Evolutionary conservation across 2,113 vertebrate species (phyloP).

Genomic region (Cyanoramphus novaezelandiae): DNA sequence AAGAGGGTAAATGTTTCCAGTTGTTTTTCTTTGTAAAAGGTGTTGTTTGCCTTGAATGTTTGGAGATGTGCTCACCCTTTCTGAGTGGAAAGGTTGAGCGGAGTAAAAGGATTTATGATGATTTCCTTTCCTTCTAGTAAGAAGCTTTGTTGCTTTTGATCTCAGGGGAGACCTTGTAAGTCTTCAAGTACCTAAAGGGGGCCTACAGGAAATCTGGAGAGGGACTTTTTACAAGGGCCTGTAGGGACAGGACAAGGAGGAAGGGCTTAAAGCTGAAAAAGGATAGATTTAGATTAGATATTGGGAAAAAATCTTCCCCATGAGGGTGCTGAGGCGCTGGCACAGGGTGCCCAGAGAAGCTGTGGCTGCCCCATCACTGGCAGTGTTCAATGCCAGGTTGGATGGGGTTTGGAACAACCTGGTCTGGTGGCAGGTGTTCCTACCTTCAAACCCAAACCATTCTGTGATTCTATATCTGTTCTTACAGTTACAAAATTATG

Average conservation of each 20-base stretch:
- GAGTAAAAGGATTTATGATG: background rate
- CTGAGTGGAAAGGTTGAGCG: background rate
- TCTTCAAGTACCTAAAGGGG: background rate
- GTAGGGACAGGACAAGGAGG: background rate
- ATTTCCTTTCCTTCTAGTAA: background rate
- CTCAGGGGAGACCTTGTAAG: background rate
- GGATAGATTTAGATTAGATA: background rate
- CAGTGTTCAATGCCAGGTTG: background rate
- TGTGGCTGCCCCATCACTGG: background rate
- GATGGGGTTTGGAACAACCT: background rate
- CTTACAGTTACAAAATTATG: background rate
- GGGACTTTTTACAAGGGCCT: background rate
- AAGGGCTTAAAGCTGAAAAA: background rate
- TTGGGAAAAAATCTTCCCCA: background rate
- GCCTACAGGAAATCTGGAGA: background rate
- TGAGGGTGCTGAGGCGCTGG: background rate
- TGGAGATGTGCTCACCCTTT: background rate
- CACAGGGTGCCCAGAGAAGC: background rate
- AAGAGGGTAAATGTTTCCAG: background rate
- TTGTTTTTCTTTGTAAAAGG: background rate
- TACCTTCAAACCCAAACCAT: background rate
- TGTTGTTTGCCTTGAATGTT: background rate
- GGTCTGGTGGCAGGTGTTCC: background rate
- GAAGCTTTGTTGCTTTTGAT: background rate
- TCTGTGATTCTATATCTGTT: background rate